Percentiles rank a stretch among this genome's conserved stretches.
Conservation (phyloP, 2,888 invertebrate genomes). For the Nudaria mundana region DNA sequence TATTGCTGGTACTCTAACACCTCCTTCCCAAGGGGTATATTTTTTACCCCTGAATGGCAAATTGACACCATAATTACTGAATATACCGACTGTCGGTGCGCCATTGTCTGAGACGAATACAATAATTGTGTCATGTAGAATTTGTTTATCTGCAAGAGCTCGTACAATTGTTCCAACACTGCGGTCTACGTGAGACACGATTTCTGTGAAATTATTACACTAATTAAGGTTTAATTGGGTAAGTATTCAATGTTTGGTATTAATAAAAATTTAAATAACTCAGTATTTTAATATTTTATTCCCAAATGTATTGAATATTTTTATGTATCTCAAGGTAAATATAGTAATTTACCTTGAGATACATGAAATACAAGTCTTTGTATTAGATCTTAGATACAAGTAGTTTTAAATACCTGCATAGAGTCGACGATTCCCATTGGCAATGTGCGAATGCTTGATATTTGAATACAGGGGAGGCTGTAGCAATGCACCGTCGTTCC, state of each 20-base stretch:
- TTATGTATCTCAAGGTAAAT: too few species aligned
- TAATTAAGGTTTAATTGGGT: constrained; percentile 3
- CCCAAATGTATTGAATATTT: too few species aligned
- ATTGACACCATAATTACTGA: constrained; percentile 89
- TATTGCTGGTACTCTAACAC: constrained; percentile 87
- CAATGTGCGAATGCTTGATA: constrained; percentile 85
- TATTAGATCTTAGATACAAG: too few species aligned
- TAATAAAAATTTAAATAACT: neutral
- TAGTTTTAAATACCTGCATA: constrained; percentile 86
- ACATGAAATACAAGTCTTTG: too few species aligned
- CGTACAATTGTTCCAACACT: constrained; percentile 89
- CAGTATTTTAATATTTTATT: neutral
- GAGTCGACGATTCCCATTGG: constrained; percentile 84
- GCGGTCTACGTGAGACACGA: constrained; percentile 90
- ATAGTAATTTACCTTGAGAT: too few species aligned
- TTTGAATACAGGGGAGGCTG: constrained; percentile 87
- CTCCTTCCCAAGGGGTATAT: constrained; percentile 92
- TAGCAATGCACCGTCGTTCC: constrained; percentile 85
- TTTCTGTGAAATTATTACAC: constrained; percentile 42
- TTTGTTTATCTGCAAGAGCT: constrained; percentile 83
- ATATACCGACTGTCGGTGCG: constrained; percentile 87
- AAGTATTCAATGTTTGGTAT: too few species aligned
- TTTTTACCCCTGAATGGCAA: constrained; percentile 91
- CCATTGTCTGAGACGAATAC: constrained; percentile 96
- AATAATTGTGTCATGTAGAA: constrained; percentile 91